Evolutionary conservation across 2,113 vertebrate species (phyloP), one percentile per base, ranked within the genome.

Genomic region (Clarias batrachus): DNA sequence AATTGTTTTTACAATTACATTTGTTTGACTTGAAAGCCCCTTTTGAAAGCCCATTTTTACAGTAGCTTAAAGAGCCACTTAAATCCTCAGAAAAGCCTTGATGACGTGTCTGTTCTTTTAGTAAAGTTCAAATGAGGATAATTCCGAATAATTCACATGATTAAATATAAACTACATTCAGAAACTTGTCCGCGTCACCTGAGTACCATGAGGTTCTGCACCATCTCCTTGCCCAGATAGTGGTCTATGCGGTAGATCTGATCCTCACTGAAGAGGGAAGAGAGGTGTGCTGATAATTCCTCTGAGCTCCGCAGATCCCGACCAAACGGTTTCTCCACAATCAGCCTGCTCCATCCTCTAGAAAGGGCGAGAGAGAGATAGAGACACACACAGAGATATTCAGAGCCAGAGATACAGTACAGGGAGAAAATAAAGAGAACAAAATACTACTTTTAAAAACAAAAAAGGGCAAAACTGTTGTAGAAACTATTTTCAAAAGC

Each of bases 161-260:
- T 27, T 76, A 1, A 52, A 3, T 8, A 13, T 77, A 1, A 3
- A 56, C 23, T 52, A 1, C 8, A 23, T 41, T 73, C 33, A 23
- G 33, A 52, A 76, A 52, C 73, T 48, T 27, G 52, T n/a, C 16
- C 77, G 16, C 0, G 62, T 71, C 70, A 97, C 97, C 97, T 95
- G 63, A 97, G 96, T 83, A 97, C 96, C 97, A 98, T 98, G 83
- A 98, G 96, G 92, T 97, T 97, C 92, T 97, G 97, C 68, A 97
- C 97, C 97, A 98, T 98, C 90, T 98, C 97, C 92, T 98, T 97
- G 92, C 97, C 97, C 89, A 98, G 94, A 88, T 98, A 98, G 91
- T 98, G 97, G 92, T 98, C 97, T 1, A 98, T 98, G 21, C 97
- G 96, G 90, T 97, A 98, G 92, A 98, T 97, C 90, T 98, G 97